Percentiles rank a stretch among this genome's conserved stretches.
phyloP scores from a whole-genome alignment of 2,797 vertebrate genomes.

The Hoplostethus atlanticus region DNA sequence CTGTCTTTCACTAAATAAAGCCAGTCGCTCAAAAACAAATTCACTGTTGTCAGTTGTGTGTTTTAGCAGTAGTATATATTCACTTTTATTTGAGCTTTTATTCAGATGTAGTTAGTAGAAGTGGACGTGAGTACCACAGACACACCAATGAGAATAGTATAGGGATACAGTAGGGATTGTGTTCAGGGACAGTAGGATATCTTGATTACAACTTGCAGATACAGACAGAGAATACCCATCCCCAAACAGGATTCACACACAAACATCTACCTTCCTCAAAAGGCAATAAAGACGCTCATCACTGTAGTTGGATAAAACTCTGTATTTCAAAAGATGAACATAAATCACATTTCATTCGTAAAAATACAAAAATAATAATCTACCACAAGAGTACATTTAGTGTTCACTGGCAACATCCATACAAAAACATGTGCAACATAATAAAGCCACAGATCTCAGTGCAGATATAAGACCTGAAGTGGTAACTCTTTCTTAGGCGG shows the following conservation, averaged over 20 bases:
- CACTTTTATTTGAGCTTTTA: no score
- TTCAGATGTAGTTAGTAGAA: no score
- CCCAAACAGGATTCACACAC: not conserved
- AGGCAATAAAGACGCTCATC: not conserved
- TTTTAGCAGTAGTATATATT: no score
- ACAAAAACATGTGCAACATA: constrained; percentile 54
- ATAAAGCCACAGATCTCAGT: constrained; percentile 9
- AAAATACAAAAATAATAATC: constrained; percentile 58
- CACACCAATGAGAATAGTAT: no score
- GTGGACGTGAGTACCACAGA: no score
- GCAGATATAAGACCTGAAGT: not conserved
- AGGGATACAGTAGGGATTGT: no score
- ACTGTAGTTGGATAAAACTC: constrained; percentile 23
- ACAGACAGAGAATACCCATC: no score
- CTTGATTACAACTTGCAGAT: no score
- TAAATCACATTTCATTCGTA: constrained; percentile 4
- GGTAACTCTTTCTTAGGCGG: constrained; percentile 59
- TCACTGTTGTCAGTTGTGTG: no score
- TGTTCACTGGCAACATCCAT: constrained; percentile 36
- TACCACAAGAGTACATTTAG: constrained; percentile 23
- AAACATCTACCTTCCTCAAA: not conserved
- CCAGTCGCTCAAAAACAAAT: no score
- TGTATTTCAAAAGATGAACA: constrained; percentile 56
- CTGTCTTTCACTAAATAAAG: no score
- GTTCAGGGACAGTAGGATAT: no score